phyloP scores from a whole-genome alignment of 2,113 vertebrate species.

The Rattus norvegicus region DNA sequence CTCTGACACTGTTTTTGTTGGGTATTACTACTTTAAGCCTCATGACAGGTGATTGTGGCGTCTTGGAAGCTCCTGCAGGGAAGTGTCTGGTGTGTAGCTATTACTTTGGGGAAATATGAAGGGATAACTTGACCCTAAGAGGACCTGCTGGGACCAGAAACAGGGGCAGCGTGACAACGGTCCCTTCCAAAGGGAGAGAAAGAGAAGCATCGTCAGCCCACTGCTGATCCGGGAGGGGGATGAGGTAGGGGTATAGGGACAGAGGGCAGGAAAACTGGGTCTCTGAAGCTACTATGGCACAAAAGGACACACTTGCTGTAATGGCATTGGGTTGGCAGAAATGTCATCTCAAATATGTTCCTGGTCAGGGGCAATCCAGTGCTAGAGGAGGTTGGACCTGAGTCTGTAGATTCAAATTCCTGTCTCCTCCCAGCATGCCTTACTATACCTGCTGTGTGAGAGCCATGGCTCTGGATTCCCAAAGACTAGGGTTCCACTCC shows the following conservation, averaged over 20 bases:
- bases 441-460: not conserved
- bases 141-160: not conserved
- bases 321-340: not conserved
- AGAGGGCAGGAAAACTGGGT: not conserved
- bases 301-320: not conserved
- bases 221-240: not conserved
- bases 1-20: not conserved
- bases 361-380: not conserved
- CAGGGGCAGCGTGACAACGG: not conserved
- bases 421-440: too few species aligned
- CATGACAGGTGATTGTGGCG: not conserved
- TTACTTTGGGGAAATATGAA: not conserved
- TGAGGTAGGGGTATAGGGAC: not conserved
- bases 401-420: not conserved
- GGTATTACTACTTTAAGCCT: not conserved
- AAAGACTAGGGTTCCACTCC: not conserved
- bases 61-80: not conserved
- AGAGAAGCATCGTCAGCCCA: not conserved
- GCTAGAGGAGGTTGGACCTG: not conserved
- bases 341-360: not conserved
- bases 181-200: not conserved
- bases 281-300: not conserved
- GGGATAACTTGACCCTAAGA: not conserved
- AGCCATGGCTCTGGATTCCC: not conserved
- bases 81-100: not conserved